Evolutionary conservation across 2,888 invertebrate genomes (phyloP).

Genomic region (Caenorhabditis sulstoni): DNA sequence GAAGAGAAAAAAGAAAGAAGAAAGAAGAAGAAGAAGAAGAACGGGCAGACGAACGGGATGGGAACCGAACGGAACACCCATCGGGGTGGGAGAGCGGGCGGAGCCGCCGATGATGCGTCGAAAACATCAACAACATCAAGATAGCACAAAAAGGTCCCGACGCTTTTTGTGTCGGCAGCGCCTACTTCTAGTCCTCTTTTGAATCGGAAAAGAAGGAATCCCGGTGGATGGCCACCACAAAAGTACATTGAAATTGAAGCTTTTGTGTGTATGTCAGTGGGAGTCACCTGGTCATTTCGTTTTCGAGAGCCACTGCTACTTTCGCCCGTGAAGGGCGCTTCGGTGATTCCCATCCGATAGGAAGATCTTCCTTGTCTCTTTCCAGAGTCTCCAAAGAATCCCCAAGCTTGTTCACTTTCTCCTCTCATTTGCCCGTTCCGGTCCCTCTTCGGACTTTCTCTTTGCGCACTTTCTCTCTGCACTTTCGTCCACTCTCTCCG

Average conservation of each 20-base stretch:
- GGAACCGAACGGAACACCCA: slow-evolving; percentile 56
- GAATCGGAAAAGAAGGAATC: not conserved
- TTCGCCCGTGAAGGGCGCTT: not conserved
- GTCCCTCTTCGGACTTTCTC: slow-evolving; percentile 26
- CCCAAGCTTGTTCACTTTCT: slow-evolving; percentile 1
- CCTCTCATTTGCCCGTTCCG: slow-evolving; percentile 1
- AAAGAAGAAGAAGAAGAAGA: slow-evolving; percentile 17
- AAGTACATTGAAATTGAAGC: slow-evolving; percentile 39
- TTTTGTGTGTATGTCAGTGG: slow-evolving; percentile 2
- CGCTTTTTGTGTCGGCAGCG: slow-evolving; percentile 9
- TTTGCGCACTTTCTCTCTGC: slow-evolving; percentile 43
- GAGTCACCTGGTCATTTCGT: slow-evolving; percentile 22
- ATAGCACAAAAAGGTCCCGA: slow-evolving; percentile 49
- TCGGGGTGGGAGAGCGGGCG: slow-evolving; percentile 24
- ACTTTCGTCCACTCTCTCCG: slow-evolving; percentile 21
- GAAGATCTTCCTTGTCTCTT: too few relatives aligned
- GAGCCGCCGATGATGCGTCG: slow-evolving; percentile 48
- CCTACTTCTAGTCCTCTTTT: slow-evolving; percentile 2
- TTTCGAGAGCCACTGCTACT: too few relatives aligned
- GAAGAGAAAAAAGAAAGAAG: slow-evolving; percentile 18
- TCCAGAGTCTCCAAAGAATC: too few relatives aligned
- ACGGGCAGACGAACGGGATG: slow-evolving; percentile 32
- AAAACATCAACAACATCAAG: slow-evolving; percentile 57
- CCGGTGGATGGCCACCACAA: slow-evolving; percentile 15
- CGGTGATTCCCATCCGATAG: too few relatives aligned